Conservation (phyloP, 2,888 invertebrate genomes). For the Eilema griseolum region DNA sequence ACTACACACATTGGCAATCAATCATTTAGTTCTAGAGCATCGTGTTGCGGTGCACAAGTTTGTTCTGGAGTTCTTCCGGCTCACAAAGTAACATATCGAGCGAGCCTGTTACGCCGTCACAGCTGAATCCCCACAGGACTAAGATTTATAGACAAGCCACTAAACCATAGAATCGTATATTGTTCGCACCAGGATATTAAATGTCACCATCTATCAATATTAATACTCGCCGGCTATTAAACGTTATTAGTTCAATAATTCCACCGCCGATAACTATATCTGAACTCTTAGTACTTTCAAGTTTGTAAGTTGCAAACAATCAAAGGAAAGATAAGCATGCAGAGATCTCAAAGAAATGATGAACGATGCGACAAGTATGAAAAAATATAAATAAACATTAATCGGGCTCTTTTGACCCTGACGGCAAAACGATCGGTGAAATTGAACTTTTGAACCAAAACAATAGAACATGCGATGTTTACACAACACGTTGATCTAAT, state of each 20-base stretch:
- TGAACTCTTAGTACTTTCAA: conserved; percentile 1
- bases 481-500: not conserved
- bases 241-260: conserved; percentile 3
- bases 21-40: conserved; percentile 35
- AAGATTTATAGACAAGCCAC: conserved; percentile 52
- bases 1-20: conserved; percentile 24
- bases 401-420: too few species aligned
- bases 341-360: too few species aligned
- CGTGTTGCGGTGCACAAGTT: conserved; percentile 41
- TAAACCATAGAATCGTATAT: conserved; percentile 28
- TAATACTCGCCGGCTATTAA: conserved; percentile 9
- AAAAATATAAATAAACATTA: too few species aligned
- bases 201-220: conserved; percentile 47
- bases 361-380: too few species aligned
- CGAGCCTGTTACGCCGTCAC: conserved; percentile 15
- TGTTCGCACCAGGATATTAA: conserved; percentile 42
- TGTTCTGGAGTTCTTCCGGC: conserved; percentile 28
- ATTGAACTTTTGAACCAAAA: not conserved
- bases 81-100: conserved; percentile 28
- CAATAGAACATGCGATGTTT: not conserved
- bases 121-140: conserved; percentile 37
- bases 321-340: not conserved
- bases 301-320: not conserved
- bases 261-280: not conserved
- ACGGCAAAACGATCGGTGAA: not conserved